These are phyloP conservation scores for Bettongia penicillata DNA, from an alignment of 2,113 vertebrate species.

Conservation along the genomic window DNA sequence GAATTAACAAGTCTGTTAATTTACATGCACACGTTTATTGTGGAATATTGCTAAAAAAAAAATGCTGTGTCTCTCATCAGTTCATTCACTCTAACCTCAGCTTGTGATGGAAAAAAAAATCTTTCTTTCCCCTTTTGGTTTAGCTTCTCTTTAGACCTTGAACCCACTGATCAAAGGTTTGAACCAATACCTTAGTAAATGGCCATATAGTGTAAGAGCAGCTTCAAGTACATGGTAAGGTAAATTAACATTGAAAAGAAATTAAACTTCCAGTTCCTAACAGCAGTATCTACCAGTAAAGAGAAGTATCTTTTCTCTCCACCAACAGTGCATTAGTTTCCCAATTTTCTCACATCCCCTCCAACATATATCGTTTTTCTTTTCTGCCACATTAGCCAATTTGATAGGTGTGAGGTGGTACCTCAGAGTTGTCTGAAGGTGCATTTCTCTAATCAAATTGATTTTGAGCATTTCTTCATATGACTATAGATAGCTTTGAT, in stretches of 20 bases:
- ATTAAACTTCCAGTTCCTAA: background rate
- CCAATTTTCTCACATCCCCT: too few species aligned
- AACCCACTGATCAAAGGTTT: background rate
- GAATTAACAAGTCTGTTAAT: background rate
- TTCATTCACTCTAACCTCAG: background rate
- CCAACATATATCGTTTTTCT: too few species aligned
- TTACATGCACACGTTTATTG: background rate
- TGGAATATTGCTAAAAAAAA: background rate
- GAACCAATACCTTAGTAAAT: background rate
- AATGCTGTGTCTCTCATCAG: background rate
- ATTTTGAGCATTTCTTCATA: too few species aligned
- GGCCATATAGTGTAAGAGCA: background rate
- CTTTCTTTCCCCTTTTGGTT: background rate
- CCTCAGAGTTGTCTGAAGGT: too few species aligned
- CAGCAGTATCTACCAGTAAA: background rate
- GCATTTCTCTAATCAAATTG: too few species aligned
- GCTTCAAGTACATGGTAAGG: background rate
- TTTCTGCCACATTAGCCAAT: too few species aligned
- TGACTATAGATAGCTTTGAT: too few species aligned
- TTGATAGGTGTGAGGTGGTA: too few species aligned
- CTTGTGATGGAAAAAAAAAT: background rate
- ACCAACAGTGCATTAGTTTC: too few species aligned
- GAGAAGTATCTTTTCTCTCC: background rate
- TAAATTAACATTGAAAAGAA: background rate
- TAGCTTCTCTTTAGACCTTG: background rate